A percentile compares a stretch with the other conserved stretches of the same genome.
Evolutionary conservation across 2,888 invertebrate species (phyloP).

Genomic region (Dinocampus coccinellae): DNA sequence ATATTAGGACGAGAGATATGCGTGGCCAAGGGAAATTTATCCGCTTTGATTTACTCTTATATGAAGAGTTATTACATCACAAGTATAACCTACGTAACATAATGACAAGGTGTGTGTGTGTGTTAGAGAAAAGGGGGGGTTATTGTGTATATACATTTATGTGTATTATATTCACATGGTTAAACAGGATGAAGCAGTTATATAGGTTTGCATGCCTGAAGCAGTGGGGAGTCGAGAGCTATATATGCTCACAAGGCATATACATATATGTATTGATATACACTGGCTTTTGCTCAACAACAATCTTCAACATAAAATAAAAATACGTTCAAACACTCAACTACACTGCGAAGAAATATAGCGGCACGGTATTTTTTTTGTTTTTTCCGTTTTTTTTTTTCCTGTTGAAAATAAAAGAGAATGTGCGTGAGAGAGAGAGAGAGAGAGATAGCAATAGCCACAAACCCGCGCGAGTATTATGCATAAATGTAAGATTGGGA

Average conservation of each 20-base stretch:
- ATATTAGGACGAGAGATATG: neutral
- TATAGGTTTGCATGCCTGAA: constrained; percentile 50
- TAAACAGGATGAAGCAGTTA: constrained; percentile 60
- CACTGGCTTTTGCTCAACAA: constrained; percentile 18
- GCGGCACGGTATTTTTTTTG: neutral
- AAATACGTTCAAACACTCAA: constrained; percentile 11
- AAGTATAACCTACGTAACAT: constrained; percentile 7
- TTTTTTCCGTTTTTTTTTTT: neutral
- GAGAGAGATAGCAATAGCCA: constrained; percentile 29
- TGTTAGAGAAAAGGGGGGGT: no score
- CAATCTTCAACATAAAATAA: constrained; percentile 25
- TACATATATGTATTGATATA: constrained; percentile 13
- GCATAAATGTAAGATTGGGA: constrained; percentile 59
- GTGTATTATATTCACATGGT: constrained; percentile 33
- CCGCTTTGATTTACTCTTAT: neutral
- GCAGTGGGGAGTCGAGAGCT: constrained; percentile 22
- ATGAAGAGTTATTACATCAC: constrained; percentile 10
- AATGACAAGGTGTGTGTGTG: neutral
- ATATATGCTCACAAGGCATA: constrained; percentile 21
- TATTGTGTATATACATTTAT: no score
- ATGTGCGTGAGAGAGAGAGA: constrained; percentile 24
- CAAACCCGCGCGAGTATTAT: constrained; percentile 50
- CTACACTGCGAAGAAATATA: neutral
- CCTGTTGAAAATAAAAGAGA: constrained; percentile 24
- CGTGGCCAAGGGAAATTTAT: neutral